These are phyloP conservation scores for Drosophila kuntzei DNA, from an alignment of 2,888 invertebrate species.

Conservation along the genomic window DNA sequence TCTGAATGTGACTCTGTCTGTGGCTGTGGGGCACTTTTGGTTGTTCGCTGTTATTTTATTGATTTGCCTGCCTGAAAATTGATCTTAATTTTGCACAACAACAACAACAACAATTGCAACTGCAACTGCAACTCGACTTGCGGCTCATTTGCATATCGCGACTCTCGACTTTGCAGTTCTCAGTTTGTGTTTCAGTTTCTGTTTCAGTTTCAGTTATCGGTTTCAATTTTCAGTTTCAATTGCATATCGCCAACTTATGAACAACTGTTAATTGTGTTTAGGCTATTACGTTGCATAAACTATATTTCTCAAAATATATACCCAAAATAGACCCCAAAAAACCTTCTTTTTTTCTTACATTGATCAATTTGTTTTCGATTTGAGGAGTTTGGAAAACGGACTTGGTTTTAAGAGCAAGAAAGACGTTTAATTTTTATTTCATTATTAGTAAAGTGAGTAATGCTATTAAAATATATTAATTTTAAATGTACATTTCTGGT, in stretches of 20 bases:
- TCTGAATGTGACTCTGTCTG: conserved; percentile 1
- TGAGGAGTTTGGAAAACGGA: not conserved
- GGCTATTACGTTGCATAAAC: conserved; percentile 62
- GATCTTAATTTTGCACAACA: conserved; percentile 58
- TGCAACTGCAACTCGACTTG: conserved; percentile 24
- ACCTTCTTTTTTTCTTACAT: conserved; percentile 5
- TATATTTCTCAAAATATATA: conserved; percentile 2
- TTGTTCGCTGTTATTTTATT: conserved; percentile 59
- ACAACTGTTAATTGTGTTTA: conserved; percentile 71
- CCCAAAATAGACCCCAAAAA: conserved; percentile 17
- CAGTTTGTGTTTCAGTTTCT: conserved; percentile 1
- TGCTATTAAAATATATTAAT: no score
- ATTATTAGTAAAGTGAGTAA: not conserved
- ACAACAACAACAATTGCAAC: conserved; percentile 15
- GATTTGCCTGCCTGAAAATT: conserved; percentile 72
- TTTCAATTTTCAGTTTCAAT: conserved; percentile 4
- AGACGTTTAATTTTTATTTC: not conserved
- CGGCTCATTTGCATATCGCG: conserved; percentile 59
- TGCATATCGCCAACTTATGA: conserved; percentile 51
- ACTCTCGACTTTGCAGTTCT: conserved; percentile 16
- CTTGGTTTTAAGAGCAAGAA: not conserved
- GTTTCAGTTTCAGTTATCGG: not conserved
- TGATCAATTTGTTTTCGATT: not conserved
- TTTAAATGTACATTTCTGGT: no score
- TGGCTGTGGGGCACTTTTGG: conserved; percentile 24